Percentiles rank a stretch among this genome's conserved stretches.
phyloP scores from a whole-genome alignment of 2,113 vertebrate genomes.

The Hucho hucho region DNA sequence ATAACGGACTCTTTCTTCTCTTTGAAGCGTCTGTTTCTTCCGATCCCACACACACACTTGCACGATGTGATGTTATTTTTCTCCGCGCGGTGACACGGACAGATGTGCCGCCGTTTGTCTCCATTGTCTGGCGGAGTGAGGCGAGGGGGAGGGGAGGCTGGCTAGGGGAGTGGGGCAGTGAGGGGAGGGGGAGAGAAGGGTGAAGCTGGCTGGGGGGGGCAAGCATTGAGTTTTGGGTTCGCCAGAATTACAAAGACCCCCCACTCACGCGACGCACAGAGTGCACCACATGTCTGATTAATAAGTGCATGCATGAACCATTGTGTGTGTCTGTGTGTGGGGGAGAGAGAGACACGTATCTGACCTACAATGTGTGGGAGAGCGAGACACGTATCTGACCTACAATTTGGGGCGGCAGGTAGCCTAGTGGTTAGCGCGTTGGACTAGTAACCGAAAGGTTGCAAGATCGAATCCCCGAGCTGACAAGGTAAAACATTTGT shows the following conservation, averaged over 20 bases:
- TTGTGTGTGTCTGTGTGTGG: not conserved
- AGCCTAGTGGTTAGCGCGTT: too few species aligned
- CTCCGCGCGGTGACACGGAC: conserved; percentile 42
- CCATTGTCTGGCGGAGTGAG: conserved; percentile 52
- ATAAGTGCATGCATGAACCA: conserved; percentile 18
- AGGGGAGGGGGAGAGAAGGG: conserved; percentile 2
- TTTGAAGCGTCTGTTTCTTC: not conserved
- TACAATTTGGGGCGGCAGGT: too few species aligned
- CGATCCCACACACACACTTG: conserved; percentile 3
- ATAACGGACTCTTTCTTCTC: conserved; percentile 36
- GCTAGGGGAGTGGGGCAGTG: conserved; percentile 46
- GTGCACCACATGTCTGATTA: conserved; percentile 22
- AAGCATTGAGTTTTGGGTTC: conserved; percentile 56
- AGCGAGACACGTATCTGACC: too few species aligned
- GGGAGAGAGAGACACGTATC: conserved; percentile 18
- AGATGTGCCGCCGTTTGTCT: conserved; percentile 71
- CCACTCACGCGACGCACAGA: conserved; percentile 41
- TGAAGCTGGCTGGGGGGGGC: conserved; percentile 47
- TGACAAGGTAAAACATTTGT: too few species aligned
- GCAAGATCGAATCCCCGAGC: too few species aligned
- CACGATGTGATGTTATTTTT: conserved; percentile 21
- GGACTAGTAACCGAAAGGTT: too few species aligned
- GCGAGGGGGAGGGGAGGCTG: conserved; percentile 31
- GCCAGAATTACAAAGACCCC: conserved; percentile 66
- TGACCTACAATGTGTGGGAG: conserved; percentile 27